phyloP scores from a whole-genome alignment of 2,888 invertebrate species.

The Anoplius nigerrimus region DNA sequence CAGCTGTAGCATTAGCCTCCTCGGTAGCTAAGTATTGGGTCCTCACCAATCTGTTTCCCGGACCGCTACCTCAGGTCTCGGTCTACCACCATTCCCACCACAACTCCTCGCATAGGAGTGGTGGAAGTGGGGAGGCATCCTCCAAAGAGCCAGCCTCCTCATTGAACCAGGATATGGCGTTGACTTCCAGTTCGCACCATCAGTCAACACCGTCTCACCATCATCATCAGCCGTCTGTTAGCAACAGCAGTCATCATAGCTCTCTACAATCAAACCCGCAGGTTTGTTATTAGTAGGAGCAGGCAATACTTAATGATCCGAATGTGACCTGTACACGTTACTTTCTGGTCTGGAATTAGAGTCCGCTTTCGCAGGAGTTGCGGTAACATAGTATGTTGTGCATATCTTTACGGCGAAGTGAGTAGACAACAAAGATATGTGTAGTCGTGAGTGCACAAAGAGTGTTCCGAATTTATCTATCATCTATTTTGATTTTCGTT shows the following conservation, averaged over 20 bases:
- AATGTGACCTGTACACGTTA: conserved; percentile 29
- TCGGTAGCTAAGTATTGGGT: conserved; percentile 91
- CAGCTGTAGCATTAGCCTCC: conserved; percentile 81
- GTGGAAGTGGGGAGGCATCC: conserved; percentile 76
- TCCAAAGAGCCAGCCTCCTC: conserved; percentile 66
- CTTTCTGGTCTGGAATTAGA: conserved; percentile 28
- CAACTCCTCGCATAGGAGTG: conserved; percentile 78
- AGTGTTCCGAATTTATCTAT: conserved; percentile 26
- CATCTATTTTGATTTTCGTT: neutral
- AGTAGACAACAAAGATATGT: conserved; percentile 39
- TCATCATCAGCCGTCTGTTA: conserved; percentile 67
- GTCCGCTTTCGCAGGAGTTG: conserved; percentile 47
- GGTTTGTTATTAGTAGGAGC: conserved; percentile 69
- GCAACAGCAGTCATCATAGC: conserved; percentile 65
- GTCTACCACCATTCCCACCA: conserved; percentile 78
- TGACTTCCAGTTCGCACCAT: conserved; percentile 66
- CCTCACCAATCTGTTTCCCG: conserved; percentile 87
- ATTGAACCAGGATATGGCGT: conserved; percentile 70
- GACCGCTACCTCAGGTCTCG: conserved; percentile 85
- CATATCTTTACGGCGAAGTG: conserved; percentile 35
- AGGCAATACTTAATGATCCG: conserved; percentile 40
- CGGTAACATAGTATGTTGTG: conserved; percentile 45
- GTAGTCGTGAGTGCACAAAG: conserved; percentile 15
- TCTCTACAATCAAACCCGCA: conserved; percentile 69
- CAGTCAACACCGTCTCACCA: conserved; percentile 65